These are phyloP conservation scores for Ypsolopha scabrella DNA, from an alignment of 2,888 invertebrate genomes.

Conservation along the genomic window DNA sequence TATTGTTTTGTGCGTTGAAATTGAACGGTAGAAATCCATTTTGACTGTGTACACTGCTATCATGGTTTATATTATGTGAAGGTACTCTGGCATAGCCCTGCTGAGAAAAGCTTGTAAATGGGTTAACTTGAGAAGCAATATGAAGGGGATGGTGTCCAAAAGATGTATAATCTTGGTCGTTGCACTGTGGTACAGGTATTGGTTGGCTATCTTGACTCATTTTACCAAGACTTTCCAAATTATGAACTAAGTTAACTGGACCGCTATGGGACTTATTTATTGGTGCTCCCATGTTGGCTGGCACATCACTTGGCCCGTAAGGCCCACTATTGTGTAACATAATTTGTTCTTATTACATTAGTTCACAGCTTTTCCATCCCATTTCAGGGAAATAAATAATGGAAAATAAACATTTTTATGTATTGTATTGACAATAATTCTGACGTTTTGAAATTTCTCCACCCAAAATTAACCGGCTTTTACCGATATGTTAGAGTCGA, in stretches of 20 bases:
- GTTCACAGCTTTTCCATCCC: constrained; percentile 17
- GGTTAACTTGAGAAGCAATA: constrained; percentile 27
- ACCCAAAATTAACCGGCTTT: constrained; percentile 4
- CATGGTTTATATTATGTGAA: constrained; percentile 14
- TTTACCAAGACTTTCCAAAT: constrained; percentile 40
- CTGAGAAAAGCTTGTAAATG: constrained; percentile 33
- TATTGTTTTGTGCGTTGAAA: constrained; percentile 25
- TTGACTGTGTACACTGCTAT: constrained; percentile 20
- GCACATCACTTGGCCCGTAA: constrained; percentile 43
- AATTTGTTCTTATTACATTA: constrained; percentile 7
- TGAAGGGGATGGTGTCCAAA: constrained; percentile 27
- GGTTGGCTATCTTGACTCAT: constrained; percentile 28
- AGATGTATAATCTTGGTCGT: constrained; percentile 29
- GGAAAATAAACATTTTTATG: constrained; percentile 40
- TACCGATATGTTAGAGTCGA: too few species aligned
- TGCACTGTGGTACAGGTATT: constrained; percentile 25
- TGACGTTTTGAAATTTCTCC: constrained; percentile 26
- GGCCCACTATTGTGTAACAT: constrained; percentile 56
- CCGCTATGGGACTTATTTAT: constrained; percentile 33
- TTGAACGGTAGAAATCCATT: constrained; percentile 33
- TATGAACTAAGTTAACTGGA: constrained; percentile 32
- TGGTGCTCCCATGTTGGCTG: constrained; percentile 37
- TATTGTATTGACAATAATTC: constrained; percentile 46
- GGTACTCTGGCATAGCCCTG: constrained; percentile 13
- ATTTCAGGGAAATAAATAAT: constrained; percentile 13